Conservation (phyloP, 2,113 vertebrate species). For the Calyptomena viridis region DNA sequence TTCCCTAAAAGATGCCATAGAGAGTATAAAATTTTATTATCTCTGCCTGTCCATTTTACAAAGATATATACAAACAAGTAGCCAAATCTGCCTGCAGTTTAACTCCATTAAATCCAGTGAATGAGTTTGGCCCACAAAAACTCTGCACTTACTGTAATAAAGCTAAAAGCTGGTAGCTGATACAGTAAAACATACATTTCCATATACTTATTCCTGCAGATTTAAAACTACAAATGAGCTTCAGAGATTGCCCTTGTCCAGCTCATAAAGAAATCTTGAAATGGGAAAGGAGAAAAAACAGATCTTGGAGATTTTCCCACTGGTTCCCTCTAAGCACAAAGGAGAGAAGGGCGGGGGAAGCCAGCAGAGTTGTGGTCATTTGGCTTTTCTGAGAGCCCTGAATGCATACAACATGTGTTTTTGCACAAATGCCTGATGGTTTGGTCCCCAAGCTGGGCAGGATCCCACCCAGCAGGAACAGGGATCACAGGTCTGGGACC, state of each 20-base stretch:
- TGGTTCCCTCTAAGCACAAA: background rate
- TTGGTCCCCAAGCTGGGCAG: background rate
- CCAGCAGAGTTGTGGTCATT: background rate
- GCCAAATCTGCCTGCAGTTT: conserved; percentile 55
- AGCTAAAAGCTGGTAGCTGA: conserved; percentile 31
- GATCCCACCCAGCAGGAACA: background rate
- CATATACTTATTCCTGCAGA: conserved; percentile 7
- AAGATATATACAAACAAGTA: conserved; percentile 25
- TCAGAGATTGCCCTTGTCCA: conserved; percentile 10
- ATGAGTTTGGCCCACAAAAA: conserved; percentile 28
- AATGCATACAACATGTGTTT: rapidly evolving
- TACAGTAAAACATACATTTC: conserved; percentile 13
- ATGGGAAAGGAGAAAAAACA: background rate
- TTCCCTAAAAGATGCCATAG: background rate
- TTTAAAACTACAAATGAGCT: background rate
- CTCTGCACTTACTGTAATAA: conserved; percentile 51
- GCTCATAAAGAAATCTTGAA: background rate
- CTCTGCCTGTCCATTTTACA: conserved; percentile 35
- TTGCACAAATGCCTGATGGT: background rate
- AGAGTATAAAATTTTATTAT: conserved; percentile 50
- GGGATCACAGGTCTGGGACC: background rate
- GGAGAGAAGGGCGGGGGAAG: background rate
- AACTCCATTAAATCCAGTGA: conserved; percentile 55
- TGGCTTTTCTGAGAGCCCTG: background rate
- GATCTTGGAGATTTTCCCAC: background rate